A percentile compares a stretch with the other conserved stretches of the same genome.
Evolutionary conservation across 2,888 invertebrate genomes (phyloP).

Genomic region (Erebia palarica): DNA sequence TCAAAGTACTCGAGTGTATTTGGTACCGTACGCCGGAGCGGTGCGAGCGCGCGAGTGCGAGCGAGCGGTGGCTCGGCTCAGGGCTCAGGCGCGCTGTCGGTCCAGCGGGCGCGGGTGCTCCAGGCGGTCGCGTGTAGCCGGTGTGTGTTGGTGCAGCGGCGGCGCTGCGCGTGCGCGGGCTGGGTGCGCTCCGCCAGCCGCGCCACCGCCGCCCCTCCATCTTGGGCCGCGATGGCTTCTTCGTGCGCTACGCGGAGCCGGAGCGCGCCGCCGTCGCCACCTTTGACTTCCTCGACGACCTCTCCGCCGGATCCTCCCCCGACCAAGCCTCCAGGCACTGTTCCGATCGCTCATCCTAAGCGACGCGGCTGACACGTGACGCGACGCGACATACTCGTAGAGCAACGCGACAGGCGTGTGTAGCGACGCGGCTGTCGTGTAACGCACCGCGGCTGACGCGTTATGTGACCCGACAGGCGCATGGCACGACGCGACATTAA

Average conservation of each 20-base stretch:
- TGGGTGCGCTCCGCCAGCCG: slow-evolving; percentile 79
- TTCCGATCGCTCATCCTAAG: slow-evolving; percentile 11
- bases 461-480: not conserved
- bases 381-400: slow-evolving; percentile 7
- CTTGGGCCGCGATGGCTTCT: slow-evolving; percentile 89
- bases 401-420: not conserved
- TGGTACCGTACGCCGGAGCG: slow-evolving; percentile 33
- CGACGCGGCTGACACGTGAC: slow-evolving; percentile 11
- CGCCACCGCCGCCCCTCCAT: slow-evolving; percentile 85
- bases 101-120: slow-evolving; percentile 61
- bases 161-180: slow-evolving; percentile 81
- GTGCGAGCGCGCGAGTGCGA: slow-evolving; percentile 43
- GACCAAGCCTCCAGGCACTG: slow-evolving; percentile 70
- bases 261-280: slow-evolving; percentile 90
- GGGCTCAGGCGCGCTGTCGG: slow-evolving; percentile 50
- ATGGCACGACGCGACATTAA: not conserved
- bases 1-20: not conserved
- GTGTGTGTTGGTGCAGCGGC: slow-evolving; percentile 78
- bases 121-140: slow-evolving; percentile 64
- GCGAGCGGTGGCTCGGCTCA: slow-evolving; percentile 46
- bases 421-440: no score
- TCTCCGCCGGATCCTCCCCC: slow-evolving; percentile 75
- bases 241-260: slow-evolving; percentile 89
- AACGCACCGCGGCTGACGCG: slow-evolving; percentile 7
- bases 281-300: slow-evolving; percentile 90